Conservation (phyloP, 2,888 invertebrate species). For the Microplitis deprimator region DNA sequence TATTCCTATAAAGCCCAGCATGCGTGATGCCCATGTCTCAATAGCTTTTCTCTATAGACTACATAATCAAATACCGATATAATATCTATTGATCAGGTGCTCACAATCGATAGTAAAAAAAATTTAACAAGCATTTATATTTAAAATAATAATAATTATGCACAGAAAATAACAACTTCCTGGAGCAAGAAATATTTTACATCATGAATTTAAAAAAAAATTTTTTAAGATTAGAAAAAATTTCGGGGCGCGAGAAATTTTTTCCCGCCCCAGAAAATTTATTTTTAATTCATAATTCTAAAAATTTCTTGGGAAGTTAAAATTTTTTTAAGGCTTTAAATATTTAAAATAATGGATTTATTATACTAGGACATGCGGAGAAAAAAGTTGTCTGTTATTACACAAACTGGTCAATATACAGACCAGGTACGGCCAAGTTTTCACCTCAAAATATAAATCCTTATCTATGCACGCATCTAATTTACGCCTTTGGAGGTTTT, state of each 20-base stretch:
- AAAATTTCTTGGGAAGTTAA: background rate
- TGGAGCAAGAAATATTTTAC: no score
- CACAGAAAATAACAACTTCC: background rate
- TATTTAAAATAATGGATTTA: conserved; percentile 5
- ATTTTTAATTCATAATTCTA: no score
- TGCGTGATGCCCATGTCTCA: conserved; percentile 30
- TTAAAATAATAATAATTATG: background rate
- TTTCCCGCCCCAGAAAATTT: no score
- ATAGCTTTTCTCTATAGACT: conserved; percentile 18
- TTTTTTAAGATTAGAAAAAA: no score
- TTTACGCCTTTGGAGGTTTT: conserved; percentile 94
- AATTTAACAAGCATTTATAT: background rate
- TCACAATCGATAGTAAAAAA: background rate
- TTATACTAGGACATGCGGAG: conserved; percentile 73
- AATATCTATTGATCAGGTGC: background rate
- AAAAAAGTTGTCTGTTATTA: conserved; percentile 91
- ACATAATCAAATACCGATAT: background rate
- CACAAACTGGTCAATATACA: conserved; percentile 94
- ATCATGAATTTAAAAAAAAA: no score
- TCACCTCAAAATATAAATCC: conserved; percentile 96
- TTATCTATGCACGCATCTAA: conserved; percentile 92
- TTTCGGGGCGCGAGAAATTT: no score
- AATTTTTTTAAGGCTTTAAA: background rate
- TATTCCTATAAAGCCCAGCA: conserved; percentile 28
- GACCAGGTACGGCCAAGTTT: conserved; percentile 92